Conservation (phyloP, 53 echinoderm and acorn worm species). For the Apostichopus leukothele region DNA sequence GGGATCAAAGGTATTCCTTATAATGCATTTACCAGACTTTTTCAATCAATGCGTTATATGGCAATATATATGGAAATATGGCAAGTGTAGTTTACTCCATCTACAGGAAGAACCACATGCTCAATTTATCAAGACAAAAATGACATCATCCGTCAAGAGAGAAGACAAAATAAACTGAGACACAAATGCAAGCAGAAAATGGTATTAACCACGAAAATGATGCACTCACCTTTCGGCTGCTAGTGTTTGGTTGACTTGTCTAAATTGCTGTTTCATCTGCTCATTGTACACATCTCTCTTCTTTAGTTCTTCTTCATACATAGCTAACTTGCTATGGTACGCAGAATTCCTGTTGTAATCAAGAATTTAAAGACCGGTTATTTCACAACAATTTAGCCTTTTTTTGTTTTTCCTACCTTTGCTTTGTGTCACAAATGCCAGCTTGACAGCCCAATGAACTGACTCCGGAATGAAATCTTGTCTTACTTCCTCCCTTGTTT, state of each 20-base stretch:
- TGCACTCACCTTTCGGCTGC: slow-evolving; percentile 17
- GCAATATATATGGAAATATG: too few relatives aligned
- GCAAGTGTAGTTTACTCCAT: neutral
- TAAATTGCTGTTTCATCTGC: neutral
- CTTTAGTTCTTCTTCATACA: slow-evolving; percentile 39
- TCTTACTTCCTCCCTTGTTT: too few relatives aligned
- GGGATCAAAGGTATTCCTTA: too few relatives aligned
- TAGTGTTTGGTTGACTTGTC: slow-evolving; percentile 1
- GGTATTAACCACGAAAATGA: neutral
- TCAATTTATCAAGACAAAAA: neutral
- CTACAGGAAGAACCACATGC: neutral
- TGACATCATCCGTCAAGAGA: neutral
- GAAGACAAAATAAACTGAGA: too few relatives aligned
- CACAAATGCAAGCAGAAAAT: neutral
- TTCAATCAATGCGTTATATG: too few relatives aligned
- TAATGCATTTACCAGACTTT: too few relatives aligned
- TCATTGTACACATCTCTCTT: slow-evolving; percentile 25
- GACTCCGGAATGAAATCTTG: too few relatives aligned
- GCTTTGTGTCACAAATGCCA: neutral
- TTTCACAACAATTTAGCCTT: neutral
- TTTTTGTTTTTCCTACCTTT: neutral
- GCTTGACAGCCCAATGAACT: too few relatives aligned
- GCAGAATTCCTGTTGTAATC: slow-evolving; percentile 27
- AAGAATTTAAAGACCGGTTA: neutral
- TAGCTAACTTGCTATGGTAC: slow-evolving; percentile 21